Percentiles rank a stretch among this genome's conserved stretches.
phyloP scores from a whole-genome alignment of 1,140 invertebrate species.

The Adelges cooleyi region DNA sequence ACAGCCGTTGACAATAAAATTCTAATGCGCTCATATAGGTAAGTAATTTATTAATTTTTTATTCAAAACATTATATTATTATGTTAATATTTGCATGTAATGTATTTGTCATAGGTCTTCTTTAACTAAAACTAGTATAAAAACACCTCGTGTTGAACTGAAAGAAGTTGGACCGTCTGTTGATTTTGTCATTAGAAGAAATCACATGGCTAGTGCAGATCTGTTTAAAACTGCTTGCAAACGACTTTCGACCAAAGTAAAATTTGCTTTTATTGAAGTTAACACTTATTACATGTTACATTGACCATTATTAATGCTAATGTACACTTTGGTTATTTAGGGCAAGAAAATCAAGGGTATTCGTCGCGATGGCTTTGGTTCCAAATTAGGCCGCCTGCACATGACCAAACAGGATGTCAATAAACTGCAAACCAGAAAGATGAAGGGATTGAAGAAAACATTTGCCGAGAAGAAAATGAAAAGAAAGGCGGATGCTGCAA shows the following conservation, averaged over 20 bases:
- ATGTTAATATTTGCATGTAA: not conserved
- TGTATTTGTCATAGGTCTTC: constrained; percentile 49
- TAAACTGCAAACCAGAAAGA: constrained; percentile 81
- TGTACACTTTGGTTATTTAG: no score
- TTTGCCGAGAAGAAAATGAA: constrained; percentile 6
- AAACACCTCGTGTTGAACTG: constrained; percentile 78
- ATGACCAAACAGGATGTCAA: constrained; percentile 78
- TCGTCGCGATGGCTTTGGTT: constrained; percentile 71
- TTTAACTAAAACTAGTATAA: constrained; percentile 82
- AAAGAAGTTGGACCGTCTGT: constrained; percentile 90
- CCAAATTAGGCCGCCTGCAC: constrained; percentile 82
- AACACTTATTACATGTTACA: no score
- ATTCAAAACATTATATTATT: no score
- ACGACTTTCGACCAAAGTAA: constrained; percentile 58
- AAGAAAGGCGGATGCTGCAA: not conserved
- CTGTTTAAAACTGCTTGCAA: constrained; percentile 77
- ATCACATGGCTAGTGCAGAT: constrained; percentile 79
- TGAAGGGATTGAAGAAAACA: constrained; percentile 82
- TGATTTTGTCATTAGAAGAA: constrained; percentile 72
- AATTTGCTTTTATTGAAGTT: no score
- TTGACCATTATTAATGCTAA: no score
- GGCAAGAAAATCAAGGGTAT: constrained; percentile 84
- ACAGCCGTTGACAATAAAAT: constrained; percentile 71
- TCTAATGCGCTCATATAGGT: constrained; percentile 75
- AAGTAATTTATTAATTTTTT: not conserved